A percentile compares a stretch with the other conserved stretches of the same genome.
Evolutionary conservation across 2,888 invertebrate species (phyloP).

Genomic region (Mycalesis mineus): DNA sequence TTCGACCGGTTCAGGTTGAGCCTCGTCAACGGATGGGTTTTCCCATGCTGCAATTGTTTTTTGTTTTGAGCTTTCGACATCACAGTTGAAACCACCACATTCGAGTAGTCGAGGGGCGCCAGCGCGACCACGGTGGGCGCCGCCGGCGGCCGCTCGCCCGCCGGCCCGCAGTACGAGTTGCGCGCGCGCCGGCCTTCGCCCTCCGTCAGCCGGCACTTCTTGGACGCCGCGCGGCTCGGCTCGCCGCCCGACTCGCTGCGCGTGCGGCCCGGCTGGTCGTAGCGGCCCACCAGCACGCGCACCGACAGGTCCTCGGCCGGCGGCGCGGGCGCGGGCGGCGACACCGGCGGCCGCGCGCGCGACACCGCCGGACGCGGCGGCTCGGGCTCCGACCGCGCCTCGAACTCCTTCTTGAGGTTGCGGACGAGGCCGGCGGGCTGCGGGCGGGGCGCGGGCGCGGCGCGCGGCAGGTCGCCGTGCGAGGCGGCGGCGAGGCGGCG

Average conservation of each 20-base stretch:
- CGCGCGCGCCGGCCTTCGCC: constrained; percentile 36
- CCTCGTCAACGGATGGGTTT: constrained; percentile 93
- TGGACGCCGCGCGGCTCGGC: constrained; percentile 31
- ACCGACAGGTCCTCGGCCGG: constrained; percentile 78
- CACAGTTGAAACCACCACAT: constrained; percentile 82
- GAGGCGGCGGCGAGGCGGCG: constrained; percentile 61
- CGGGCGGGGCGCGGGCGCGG: constrained; percentile 53
- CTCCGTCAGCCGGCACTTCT: constrained; percentile 34
- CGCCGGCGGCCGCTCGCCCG: constrained; percentile 31
- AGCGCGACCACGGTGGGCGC: constrained; percentile 19
- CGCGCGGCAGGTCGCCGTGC: constrained; percentile 64
- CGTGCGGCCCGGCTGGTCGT: constrained; percentile 40
- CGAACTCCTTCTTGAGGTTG: constrained; percentile 92
- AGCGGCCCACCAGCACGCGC: constrained; percentile 84
- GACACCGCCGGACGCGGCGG: constrained; percentile 37
- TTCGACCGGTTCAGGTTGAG: constrained; percentile 87
- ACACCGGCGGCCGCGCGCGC: constrained; percentile 36
- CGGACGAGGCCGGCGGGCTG: constrained; percentile 85
- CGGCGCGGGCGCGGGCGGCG: constrained; percentile 36
- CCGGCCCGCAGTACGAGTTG: constrained; percentile 43
- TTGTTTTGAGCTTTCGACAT: constrained; percentile 85
- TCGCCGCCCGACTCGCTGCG: constrained; percentile 42
- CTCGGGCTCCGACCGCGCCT: constrained; percentile 77
- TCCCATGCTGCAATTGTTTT: constrained; percentile 92
- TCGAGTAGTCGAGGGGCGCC: constrained; percentile 69